Evolutionary conservation across 2,888 invertebrate genomes (phyloP).

Genomic region (Stenolophus ochropezus): DNA sequence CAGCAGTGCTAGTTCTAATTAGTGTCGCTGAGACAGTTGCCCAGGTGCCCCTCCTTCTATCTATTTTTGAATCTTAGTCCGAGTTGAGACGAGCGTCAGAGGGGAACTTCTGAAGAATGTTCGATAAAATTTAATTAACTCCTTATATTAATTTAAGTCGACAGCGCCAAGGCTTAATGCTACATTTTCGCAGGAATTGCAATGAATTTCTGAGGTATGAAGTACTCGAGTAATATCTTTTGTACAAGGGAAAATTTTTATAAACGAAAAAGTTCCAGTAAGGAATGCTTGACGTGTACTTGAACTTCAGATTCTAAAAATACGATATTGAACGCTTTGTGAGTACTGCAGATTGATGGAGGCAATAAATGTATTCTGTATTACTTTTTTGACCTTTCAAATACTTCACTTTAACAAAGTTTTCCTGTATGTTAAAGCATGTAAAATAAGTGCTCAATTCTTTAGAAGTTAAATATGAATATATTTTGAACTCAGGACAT

Average conservation of each 20-base stretch:
- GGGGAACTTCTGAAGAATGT: constrained; percentile 36
- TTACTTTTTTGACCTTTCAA: neutral
- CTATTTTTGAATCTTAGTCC: constrained; percentile 35
- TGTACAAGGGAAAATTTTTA: neutral
- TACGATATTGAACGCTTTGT: neutral
- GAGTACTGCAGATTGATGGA: neutral
- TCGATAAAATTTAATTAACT: constrained; percentile 51
- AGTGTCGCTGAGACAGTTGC: constrained; percentile 31
- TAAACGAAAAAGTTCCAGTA: neutral
- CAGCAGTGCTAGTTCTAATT: constrained; percentile 35
- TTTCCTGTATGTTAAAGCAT: too few relatives aligned
- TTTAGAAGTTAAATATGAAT: too few relatives aligned
- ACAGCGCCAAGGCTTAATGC: constrained; percentile 14
- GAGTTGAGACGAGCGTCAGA: neutral
- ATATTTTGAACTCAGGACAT: too few relatives aligned
- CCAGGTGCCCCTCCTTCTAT: constrained; percentile 23
- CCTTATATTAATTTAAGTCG: constrained; percentile 40
- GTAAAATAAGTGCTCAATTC: too few relatives aligned
- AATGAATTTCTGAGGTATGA: constrained; percentile 1
- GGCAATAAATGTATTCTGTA: neutral
- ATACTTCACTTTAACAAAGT: neutral
- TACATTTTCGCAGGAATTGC: neutral
- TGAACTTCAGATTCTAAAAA: constrained; percentile 1
- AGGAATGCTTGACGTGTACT: neutral
- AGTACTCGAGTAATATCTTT: constrained; percentile 5